A percentile compares a stretch with the other conserved stretches of the same genome.
Evolutionary conservation across 64 coral and sea anemone species (phyloP).

Genomic region (Actinia tenebrosa): DNA sequence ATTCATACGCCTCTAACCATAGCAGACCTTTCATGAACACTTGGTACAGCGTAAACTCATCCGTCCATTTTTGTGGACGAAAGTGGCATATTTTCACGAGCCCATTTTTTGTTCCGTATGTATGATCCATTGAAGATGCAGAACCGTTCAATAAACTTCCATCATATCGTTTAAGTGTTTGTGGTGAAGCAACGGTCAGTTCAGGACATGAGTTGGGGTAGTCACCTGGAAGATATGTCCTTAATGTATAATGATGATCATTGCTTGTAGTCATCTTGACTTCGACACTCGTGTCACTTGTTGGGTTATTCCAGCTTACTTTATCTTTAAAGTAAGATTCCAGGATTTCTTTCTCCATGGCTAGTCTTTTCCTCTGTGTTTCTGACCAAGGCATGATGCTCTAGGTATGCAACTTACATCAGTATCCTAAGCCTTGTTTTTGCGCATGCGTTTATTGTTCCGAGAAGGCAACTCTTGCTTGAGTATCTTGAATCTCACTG

Average conservation of each 20-base stretch:
- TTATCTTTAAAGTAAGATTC: conserved; percentile 50
- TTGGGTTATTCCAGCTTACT: conserved; percentile 61
- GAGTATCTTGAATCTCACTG: not conserved
- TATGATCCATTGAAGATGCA: conserved; percentile 12
- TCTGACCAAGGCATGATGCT: conserved; percentile 55
- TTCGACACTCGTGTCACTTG: conserved; percentile 17
- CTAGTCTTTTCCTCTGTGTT: conserved; percentile 50
- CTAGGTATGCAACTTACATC: too few relatives aligned
- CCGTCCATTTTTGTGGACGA: conserved; percentile 14
- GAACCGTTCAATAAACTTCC: not conserved
- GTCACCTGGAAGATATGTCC: conserved; percentile 44
- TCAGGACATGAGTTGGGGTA: conserved; percentile 58
- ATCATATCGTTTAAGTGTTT: not conserved
- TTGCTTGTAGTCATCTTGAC: conserved; percentile 30
- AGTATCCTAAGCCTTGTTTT: too few relatives aligned
- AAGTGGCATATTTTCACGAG: conserved; percentile 61
- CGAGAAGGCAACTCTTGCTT: too few relatives aligned
- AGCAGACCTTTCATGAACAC: conserved; percentile 68
- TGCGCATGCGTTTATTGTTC: too few relatives aligned
- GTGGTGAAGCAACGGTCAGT: conserved; percentile 43
- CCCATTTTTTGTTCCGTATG: conserved; percentile 20
- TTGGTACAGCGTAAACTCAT: conserved; percentile 53
- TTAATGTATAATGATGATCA: conserved; percentile 40
- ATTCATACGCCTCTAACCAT: conserved; percentile 73
- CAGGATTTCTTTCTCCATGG: conserved; percentile 58